These are phyloP conservation scores for Rhinoptilus africanus DNA, from an alignment of 2,113 vertebrate genomes.

Conservation along the genomic window DNA sequence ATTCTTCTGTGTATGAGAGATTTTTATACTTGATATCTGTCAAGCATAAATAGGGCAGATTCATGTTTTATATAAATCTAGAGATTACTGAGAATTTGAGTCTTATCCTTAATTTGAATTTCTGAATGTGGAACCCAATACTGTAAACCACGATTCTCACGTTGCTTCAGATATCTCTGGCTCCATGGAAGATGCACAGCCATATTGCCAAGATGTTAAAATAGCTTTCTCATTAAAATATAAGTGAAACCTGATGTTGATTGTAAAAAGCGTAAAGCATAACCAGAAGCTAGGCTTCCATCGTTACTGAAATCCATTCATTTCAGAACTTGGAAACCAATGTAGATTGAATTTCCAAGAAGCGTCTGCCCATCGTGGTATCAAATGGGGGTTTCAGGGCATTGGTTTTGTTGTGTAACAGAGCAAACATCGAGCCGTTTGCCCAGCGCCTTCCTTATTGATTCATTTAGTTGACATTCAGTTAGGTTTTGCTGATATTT, in stretches of 20 bases:
- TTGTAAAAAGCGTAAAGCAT: not conserved
- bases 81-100: not conserved
- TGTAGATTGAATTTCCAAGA: not conserved
- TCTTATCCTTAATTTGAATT: not conserved
- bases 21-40: not conserved
- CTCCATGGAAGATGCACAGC: not conserved
- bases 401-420: not conserved
- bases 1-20: not conserved
- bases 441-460: not conserved
- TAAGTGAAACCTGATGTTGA: conserved; percentile 33
- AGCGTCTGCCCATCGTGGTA: not conserved
- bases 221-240: conserved; percentile 40
- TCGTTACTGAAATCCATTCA: not conserved
- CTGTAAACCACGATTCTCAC: not conserved
- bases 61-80: not conserved
- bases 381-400: not conserved
- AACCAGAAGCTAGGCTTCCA: conserved; percentile 12
- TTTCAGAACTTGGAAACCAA: not conserved
- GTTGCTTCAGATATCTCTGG: not conserved
- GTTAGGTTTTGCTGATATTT: not conserved
- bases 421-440: not conserved
- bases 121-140: not conserved
- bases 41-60: not conserved
- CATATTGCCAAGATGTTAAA: conserved; percentile 4
- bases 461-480: not conserved